These are phyloP conservation scores for Acleris emargana DNA, from an alignment of 2,888 invertebrate species.

Conservation along the genomic window DNA sequence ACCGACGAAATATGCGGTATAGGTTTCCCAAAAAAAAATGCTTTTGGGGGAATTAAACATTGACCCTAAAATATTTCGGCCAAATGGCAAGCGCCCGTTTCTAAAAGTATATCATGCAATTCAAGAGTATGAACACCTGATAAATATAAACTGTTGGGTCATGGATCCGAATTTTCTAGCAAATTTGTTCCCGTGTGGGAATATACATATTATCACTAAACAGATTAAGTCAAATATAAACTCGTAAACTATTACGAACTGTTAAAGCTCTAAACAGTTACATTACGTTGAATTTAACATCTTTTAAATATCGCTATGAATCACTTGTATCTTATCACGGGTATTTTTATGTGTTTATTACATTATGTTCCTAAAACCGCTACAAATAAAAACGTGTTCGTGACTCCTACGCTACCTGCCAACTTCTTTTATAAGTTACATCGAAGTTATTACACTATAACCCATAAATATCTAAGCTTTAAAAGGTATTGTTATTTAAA, in stretches of 20 bases:
- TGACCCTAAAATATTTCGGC: too few relatives aligned
- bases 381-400: conserved; percentile 14
- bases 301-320: conserved; percentile 7
- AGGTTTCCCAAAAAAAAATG: too few relatives aligned
- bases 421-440: conserved; percentile 28
- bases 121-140: too few relatives aligned
- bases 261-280: conserved; percentile 9
- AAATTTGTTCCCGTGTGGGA: too few relatives aligned
- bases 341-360: conserved; percentile 6
- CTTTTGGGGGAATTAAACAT: too few relatives aligned
- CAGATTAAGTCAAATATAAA: not conserved
- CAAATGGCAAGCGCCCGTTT: too few relatives aligned
- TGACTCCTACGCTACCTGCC: conserved; percentile 23
- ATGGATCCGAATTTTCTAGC: too few relatives aligned
- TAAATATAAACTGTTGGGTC: too few relatives aligned
- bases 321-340: conserved; percentile 15
- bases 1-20: too few relatives aligned
- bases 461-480: conserved; percentile 31
- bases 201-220: too few relatives aligned
- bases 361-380: conserved; percentile 2
- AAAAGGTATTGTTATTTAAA: conserved; percentile 34
- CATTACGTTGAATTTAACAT: conserved; percentile 6
- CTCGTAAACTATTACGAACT: conserved; percentile 10
- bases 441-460: conserved; percentile 8
- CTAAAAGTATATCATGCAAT: too few relatives aligned